A percentile compares a stretch with the other conserved stretches of the same genome.
phyloP scores from a whole-genome alignment of 37 sponge, comb jelly and placozoan genomes.

The Dysidea cf. avara region DNA sequence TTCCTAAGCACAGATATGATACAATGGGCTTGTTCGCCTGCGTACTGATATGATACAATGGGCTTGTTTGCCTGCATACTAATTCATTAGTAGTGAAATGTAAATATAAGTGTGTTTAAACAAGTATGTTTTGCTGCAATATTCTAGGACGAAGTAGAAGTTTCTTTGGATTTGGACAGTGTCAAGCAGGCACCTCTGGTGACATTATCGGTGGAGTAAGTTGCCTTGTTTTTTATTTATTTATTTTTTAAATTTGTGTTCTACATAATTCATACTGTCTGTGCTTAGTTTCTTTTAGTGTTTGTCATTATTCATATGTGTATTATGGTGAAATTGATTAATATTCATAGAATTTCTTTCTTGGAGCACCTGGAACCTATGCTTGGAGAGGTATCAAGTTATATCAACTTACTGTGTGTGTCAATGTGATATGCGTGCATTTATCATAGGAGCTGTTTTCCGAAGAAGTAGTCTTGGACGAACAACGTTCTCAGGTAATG shows the following conservation, averaged over 20 bases:
- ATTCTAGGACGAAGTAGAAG: neutral
- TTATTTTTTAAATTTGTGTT: too few species aligned
- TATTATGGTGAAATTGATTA: too few species aligned
- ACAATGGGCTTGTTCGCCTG: too few species aligned
- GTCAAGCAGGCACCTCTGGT: slow-evolving; percentile 48
- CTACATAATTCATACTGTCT: too few species aligned
- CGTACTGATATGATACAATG: too few species aligned
- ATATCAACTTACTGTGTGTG: neutral
- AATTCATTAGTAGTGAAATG: neutral
- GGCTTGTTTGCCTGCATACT: too few species aligned
- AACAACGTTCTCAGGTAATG: neutral
- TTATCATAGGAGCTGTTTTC: slow-evolving; percentile 18
- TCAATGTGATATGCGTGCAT: neutral
- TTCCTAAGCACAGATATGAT: too few species aligned
- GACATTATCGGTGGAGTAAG: neutral
- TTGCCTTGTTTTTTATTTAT: too few species aligned
- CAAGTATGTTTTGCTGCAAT: neutral
- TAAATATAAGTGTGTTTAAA: neutral
- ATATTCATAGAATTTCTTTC: too few species aligned
- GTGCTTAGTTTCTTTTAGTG: too few species aligned
- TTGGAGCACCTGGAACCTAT: slow-evolving; percentile 49
- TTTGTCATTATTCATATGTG: too few species aligned
- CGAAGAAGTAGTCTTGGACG: neutral
- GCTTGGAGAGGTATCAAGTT: slow-evolving; percentile 51
- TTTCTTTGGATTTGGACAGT: slow-evolving; percentile 17